Evolutionary conservation across 2,797 vertebrate genomes (phyloP).

Genomic region (Syndactyla subalaris): DNA sequence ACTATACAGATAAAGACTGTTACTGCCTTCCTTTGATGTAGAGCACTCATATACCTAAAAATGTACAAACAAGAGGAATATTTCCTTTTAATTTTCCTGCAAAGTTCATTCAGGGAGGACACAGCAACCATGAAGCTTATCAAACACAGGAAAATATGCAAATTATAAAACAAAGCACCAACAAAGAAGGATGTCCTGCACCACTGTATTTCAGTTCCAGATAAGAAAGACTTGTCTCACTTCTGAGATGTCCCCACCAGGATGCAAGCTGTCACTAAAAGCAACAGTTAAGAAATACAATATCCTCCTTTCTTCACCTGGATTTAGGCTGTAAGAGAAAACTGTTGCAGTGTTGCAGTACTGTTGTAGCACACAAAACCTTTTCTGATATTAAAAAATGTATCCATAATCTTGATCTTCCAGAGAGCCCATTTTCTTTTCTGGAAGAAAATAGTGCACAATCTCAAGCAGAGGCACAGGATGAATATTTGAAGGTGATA

Average conservation of each 20-base stretch:
- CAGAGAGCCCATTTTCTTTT: not conserved
- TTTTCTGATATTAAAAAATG: not conserved
- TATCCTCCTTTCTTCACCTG: not conserved
- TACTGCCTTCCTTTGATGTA: not conserved
- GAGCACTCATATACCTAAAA: not conserved
- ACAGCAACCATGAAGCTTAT: not conserved
- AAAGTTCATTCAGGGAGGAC: not conserved
- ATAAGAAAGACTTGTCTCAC: not conserved
- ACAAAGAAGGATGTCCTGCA: not conserved
- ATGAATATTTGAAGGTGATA: not conserved
- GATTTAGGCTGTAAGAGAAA: not conserved
- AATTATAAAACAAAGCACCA: not conserved
- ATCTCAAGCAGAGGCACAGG: not conserved
- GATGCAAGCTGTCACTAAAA: not conserved
- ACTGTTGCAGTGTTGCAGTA: not conserved
- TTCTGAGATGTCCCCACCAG: not conserved
- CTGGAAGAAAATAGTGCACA: not conserved
- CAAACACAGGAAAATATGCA: not conserved
- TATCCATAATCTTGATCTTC: not conserved
- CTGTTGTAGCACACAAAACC: not conserved
- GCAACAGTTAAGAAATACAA: not conserved
- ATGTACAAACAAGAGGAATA: not conserved
- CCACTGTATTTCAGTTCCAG: not conserved
- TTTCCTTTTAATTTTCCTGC: not conserved
- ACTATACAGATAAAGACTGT: not conserved